A percentile compares a stretch with the other conserved stretches of the same genome.
phyloP scores from a whole-genome alignment of 2,797 vertebrate genomes.

The Pygocentrus nattereri region DNA sequence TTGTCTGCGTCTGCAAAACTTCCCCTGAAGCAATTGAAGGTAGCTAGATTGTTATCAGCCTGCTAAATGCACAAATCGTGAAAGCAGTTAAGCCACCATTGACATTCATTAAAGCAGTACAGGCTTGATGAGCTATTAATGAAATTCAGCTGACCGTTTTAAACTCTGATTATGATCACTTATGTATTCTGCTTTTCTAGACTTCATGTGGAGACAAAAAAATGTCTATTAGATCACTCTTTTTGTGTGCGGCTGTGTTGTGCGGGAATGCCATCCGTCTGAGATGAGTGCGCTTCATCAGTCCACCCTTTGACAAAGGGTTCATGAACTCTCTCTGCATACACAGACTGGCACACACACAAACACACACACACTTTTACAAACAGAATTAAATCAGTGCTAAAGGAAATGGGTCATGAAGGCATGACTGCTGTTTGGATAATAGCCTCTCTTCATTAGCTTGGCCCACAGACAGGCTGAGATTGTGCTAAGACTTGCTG shows the following conservation, averaged over 20 bases:
- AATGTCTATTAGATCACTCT: constrained; percentile 3
- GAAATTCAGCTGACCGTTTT: constrained; percentile 39
- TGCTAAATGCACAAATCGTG: neutral
- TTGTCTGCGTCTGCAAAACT: neutral
- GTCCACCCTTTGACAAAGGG: constrained; percentile 53
- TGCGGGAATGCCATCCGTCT: constrained; percentile 43
- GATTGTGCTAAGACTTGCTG: constrained; percentile 80
- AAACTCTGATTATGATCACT: constrained; percentile 12
- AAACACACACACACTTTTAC: constrained; percentile 31
- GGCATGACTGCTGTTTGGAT: constrained; percentile 76
- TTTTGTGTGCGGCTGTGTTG: constrained; percentile 14
- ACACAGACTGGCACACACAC: constrained; percentile 28
- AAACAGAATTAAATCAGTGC: constrained; percentile 60
- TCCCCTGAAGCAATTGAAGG: neutral
- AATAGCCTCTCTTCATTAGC: constrained; percentile 77
- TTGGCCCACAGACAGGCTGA: constrained; percentile 73
- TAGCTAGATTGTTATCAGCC: constrained; percentile 27
- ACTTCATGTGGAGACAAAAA: neutral
- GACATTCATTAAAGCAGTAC: constrained; percentile 18
- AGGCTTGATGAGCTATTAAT: constrained; percentile 24
- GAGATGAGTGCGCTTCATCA: constrained; percentile 35
- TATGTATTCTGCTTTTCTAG: constrained; percentile 23
- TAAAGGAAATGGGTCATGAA: constrained; percentile 82
- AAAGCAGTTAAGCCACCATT: constrained; percentile 6
- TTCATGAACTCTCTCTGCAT: constrained; percentile 48